Conservation (phyloP, 2,888 invertebrate genomes). For the Quadriops clusia region DNA sequence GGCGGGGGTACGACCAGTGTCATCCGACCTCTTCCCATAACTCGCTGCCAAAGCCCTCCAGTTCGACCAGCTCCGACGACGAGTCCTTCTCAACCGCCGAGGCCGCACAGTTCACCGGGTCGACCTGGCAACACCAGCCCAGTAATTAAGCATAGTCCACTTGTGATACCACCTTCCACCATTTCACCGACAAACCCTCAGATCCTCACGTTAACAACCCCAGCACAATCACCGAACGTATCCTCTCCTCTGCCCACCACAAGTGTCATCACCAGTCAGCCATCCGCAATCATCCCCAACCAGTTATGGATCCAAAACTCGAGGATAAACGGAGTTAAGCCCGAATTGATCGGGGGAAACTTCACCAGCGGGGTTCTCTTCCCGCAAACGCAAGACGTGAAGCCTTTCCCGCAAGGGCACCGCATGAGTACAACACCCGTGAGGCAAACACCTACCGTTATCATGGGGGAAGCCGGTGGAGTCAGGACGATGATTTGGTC, state of each 20-base stretch:
- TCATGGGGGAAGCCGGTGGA: constrained; percentile 88
- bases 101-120: constrained; percentile 36
- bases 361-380: constrained; percentile 26
- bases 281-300: constrained; percentile 25
- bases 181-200: constrained; percentile 16
- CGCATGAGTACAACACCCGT: constrained; percentile 26
- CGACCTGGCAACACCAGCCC: constrained; percentile 32
- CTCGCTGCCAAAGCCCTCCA: constrained; percentile 34
- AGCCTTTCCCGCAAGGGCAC: constrained; percentile 17
- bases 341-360: constrained; percentile 64
- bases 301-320: constrained; percentile 38
- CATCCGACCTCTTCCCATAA: constrained; percentile 29
- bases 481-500: constrained; percentile 65
- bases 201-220: no score
- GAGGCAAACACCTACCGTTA: constrained; percentile 69
- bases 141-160: constrained; percentile 31
- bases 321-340: constrained; percentile 65
- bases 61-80: constrained; percentile 29
- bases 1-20: constrained; percentile 33
- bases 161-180: constrained; percentile 21
- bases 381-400: constrained; percentile 23
- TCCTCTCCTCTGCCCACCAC: constrained; percentile 29
- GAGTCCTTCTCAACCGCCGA: constrained; percentile 32
- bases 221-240: constrained; percentile 30
- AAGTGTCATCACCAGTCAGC: constrained; percentile 31